These are phyloP conservation scores for Dilophus febrilis DNA, from an alignment of 2,888 invertebrate species.

Conservation along the genomic window DNA sequence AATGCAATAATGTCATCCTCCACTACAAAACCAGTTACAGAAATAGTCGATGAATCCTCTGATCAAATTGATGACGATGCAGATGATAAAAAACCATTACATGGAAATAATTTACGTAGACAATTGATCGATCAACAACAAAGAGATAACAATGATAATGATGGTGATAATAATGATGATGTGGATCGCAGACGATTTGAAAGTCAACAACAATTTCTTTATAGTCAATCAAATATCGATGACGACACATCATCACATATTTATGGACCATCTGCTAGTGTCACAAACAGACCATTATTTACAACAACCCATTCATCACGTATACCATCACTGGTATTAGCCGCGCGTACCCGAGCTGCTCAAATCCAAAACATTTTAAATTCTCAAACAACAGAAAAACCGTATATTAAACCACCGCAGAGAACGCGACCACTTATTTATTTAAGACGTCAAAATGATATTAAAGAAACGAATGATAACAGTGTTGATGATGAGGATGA, in stretches of 20 bases:
- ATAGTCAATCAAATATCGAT: conserved; percentile 41
- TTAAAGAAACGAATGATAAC: too few relatives aligned
- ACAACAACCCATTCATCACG: conserved; percentile 44
- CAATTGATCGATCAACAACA: conserved; percentile 28
- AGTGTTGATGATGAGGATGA: background rate
- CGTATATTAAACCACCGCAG: conserved; percentile 18
- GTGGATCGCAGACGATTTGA: conserved; percentile 35
- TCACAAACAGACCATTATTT: conserved; percentile 46
- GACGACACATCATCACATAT: conserved; percentile 51
- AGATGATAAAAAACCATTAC: conserved; percentile 26
- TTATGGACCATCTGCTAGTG: conserved; percentile 42
- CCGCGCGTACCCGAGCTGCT: conserved; percentile 32
- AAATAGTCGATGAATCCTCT: conserved; percentile 29
- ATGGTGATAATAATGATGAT: conserved; percentile 19
- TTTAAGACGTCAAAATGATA: background rate
- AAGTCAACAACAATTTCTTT: conserved; percentile 32
- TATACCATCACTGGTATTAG: conserved; percentile 34
- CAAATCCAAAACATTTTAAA: conserved; percentile 12
- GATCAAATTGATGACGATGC: conserved; percentile 22
- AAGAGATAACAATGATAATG: too few relatives aligned
- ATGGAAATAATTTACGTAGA: conserved; percentile 43
- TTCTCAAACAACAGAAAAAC: conserved; percentile 22
- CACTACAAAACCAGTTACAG: conserved; percentile 35
- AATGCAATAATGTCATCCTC: conserved; percentile 1
- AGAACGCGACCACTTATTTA: background rate